Evolutionary conservation across 2,113 vertebrate species (phyloP).

Genomic region (Crotophaga sulcirostris): DNA sequence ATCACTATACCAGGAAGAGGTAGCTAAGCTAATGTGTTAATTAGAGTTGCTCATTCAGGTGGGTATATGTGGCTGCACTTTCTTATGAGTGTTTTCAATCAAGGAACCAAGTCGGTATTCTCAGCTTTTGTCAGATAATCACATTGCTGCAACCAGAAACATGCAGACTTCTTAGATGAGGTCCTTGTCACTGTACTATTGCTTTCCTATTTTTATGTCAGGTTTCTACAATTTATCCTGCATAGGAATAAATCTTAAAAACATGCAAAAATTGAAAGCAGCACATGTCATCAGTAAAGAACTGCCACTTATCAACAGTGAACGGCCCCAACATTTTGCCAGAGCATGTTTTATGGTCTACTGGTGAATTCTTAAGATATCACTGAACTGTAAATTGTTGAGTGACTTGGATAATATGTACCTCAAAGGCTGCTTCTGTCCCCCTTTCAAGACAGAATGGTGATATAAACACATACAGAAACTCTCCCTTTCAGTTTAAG

Average conservation of each 20-base stretch:
- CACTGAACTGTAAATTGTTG: background rate
- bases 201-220: background rate
- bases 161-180: background rate
- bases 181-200: background rate
- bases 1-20: background rate
- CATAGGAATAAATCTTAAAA: background rate
- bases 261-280: background rate
- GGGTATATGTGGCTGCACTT: background rate
- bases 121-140: background rate
- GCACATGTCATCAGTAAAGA: background rate
- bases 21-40: background rate
- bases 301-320: fast-evolving
- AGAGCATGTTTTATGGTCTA: background rate
- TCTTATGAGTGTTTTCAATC: background rate
- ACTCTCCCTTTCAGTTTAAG: background rate
- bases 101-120: background rate
- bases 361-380: background rate
- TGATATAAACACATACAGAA: background rate
- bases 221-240: background rate
- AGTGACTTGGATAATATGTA: background rate
- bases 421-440: background rate
- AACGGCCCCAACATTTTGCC: background rate
- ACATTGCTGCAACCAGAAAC: background rate
- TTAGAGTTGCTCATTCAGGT: background rate
- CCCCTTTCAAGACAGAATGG: background rate